phyloP scores from a whole-genome alignment of 1,140 invertebrate species.

The Heliconius congener region DNA sequence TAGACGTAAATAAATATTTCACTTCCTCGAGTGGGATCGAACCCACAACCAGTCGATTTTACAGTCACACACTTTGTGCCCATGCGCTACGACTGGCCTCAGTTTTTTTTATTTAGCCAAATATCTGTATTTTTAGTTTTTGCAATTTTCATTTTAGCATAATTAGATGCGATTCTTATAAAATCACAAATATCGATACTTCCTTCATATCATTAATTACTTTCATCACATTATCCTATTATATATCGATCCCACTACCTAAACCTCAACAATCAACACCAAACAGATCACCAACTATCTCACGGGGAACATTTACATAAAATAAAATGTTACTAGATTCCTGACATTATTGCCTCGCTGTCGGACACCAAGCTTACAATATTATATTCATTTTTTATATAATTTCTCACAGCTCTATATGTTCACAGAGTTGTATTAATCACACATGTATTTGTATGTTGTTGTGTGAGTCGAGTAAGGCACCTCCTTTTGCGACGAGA shows the following conservation, averaged over 20 bases:
- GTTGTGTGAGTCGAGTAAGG: not conserved
- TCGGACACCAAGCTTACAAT: not conserved
- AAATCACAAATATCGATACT: no score
- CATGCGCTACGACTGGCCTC: no score
- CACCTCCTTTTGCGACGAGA: not conserved
- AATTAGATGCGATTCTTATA: no score
- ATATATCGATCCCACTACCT: not conserved
- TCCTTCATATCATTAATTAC: no score
- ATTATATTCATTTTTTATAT: not conserved
- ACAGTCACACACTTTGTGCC: not conserved
- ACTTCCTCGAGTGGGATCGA: not conserved
- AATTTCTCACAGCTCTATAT: slow-evolving; percentile 2
- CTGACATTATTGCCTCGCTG: not conserved
- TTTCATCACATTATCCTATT: no score
- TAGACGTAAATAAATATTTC: not conserved
- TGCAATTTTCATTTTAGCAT: no score
- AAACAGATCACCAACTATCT: not conserved
- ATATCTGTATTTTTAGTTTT: no score
- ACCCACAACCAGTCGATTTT: not conserved
- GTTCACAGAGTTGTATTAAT: not conserved
- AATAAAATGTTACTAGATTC: slow-evolving; percentile 3
- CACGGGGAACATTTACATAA: slow-evolving; percentile 7
- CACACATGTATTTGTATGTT: not conserved
- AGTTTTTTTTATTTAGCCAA: no score
- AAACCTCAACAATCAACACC: not conserved